Evolutionary conservation across 2,797 vertebrate genomes (phyloP), one percentile per base, ranked within the genome.

Genomic region (Euthynnus affinis): DNA sequence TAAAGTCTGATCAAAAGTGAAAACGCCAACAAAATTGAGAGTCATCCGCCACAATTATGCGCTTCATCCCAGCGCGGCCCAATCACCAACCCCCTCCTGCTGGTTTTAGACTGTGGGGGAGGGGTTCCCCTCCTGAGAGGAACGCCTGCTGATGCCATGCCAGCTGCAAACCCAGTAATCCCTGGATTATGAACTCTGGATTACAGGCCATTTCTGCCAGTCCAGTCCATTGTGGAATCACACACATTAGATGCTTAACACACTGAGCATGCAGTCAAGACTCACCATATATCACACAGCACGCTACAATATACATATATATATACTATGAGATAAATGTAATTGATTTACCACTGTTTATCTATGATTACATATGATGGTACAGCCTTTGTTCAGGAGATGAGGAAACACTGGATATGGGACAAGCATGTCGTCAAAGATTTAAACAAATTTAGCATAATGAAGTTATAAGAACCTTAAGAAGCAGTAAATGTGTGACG

Each of bases 101-200:
- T 70, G 82, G 72, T 76, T 89, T 87, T 53, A 84, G 84, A 62
- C 51, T 9, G 58, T 79, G 87, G 89, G 91, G 89, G 89, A 84
- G 64, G 88, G 91, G 88, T 62, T 58, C 40, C 84, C 42, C 58
- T 81, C 77, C 64, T 56, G 49, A 86, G 83, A 91, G 88, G 86
- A 81, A 81, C 13, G 86, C 76, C 82, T 78, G 89, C 87, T 90
- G 88, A 91, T 89, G 79, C 90, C 61, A 75, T 82, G 89, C 92
- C 93, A 95, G 91, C 61, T 95, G 95, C 92, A 94, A 93, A 94
- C 91, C 83, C 91, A 92, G 90, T 95, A 95, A 94, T 95, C 94
- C 91, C 87, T 86, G 91, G 95, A 96, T 95, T 95, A 95, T 92
- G 44, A 93, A 92, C 87, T 92, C 85, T 89, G 93, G 94, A 95